These are phyloP conservation scores for Harpalus rubripes DNA, from an alignment of 2,888 invertebrate genomes.

Conservation along the genomic window DNA sequence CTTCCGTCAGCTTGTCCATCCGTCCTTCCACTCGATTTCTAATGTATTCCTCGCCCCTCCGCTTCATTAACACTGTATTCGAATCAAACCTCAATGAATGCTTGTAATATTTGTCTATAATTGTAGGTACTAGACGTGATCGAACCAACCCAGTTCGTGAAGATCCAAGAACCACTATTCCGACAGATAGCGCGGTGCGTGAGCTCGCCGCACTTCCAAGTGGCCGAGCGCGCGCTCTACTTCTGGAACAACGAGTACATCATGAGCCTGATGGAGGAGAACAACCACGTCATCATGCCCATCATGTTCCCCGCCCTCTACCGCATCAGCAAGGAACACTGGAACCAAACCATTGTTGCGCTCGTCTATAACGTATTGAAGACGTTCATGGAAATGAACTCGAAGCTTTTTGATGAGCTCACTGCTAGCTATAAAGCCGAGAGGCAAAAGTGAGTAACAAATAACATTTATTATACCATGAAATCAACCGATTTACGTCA, in stretches of 20 bases:
- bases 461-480: no score
- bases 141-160: slow-evolving; percentile 99
- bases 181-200: slow-evolving; percentile 98
- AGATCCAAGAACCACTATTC: slow-evolving; percentile 98
- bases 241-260: slow-evolving; percentile 99
- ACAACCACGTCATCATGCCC: slow-evolving; percentile 98
- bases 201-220: slow-evolving; percentile 99
- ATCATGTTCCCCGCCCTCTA: slow-evolving; percentile 99
- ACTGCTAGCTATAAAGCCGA: slow-evolving; percentile 99
- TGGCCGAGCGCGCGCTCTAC: slow-evolving; percentile 98
- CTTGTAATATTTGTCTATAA: no score
- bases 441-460: slow-evolving; percentile 93
- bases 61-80: no score
- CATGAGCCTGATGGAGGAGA: slow-evolving; percentile 99
- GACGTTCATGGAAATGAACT: slow-evolving; percentile 99
- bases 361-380: slow-evolving; percentile 99
- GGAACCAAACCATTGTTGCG: slow-evolving; percentile 99
- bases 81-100: no score
- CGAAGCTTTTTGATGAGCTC: slow-evolving; percentile 99
- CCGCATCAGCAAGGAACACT: slow-evolving; percentile 99
- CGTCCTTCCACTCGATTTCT: no score
- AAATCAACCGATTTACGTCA: no score
- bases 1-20: no score
- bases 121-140: slow-evolving; percentile 95
- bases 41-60: no score